Evolutionary conservation across 2,113 vertebrate species (phyloP).

Genomic region (Circaetus gallicus): DNA sequence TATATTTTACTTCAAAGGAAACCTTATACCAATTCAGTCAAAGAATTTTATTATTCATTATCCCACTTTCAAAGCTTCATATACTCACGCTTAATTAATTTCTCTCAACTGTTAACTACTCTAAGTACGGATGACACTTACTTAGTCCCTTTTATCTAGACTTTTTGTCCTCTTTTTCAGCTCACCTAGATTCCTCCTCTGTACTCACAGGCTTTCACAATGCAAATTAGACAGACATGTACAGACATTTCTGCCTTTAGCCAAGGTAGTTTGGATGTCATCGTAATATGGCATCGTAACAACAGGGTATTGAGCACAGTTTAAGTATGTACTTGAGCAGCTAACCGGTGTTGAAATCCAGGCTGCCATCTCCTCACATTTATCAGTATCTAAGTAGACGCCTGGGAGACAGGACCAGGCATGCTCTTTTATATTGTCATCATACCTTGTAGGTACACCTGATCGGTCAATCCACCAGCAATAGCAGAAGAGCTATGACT

Average conservation of each 20-base stretch:
- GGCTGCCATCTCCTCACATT: not conserved
- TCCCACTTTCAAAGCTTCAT: not conserved
- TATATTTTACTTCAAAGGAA: not conserved
- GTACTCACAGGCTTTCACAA: not conserved
- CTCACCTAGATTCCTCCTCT: not conserved
- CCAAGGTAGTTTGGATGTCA: rapidly evolving
- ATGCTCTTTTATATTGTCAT: not conserved
- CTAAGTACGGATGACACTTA: not conserved
- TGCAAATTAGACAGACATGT: not conserved
- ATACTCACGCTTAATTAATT: not conserved
- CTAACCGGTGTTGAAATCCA: not conserved
- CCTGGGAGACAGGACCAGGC: not conserved
- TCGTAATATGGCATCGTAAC: rapidly evolving
- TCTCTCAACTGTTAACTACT: not conserved
- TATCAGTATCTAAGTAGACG: not conserved
- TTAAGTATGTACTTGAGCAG: not conserved
- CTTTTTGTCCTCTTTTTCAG: not conserved
- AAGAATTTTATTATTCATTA: not conserved
- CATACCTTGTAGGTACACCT: not conserved
- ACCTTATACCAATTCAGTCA: not conserved
- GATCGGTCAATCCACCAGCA: not conserved
- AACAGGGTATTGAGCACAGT: not conserved
- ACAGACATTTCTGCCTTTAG: not conserved
- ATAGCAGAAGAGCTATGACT: not conserved
- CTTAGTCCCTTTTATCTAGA: not conserved